Evolutionary conservation across 2,797 vertebrate genomes (phyloP).

Genomic region (Acipenser oxyrinchus): DNA sequence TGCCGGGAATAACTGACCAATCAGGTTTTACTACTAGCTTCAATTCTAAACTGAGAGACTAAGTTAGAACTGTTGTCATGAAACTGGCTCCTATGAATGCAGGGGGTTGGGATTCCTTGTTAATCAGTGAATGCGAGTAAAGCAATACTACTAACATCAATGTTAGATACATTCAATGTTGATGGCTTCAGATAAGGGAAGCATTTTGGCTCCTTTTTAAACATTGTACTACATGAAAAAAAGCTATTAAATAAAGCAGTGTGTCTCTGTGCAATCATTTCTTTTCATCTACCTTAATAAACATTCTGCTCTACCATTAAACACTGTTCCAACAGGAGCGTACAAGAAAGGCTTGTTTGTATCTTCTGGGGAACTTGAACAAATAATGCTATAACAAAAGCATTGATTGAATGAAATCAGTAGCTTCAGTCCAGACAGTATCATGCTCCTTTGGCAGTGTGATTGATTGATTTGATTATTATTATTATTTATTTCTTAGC

Average conservation of each 20-base stretch:
- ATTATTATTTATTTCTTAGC: too few relatives aligned
- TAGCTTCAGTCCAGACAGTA: slow-evolving; percentile 29
- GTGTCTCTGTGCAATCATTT: slow-evolving; percentile 51
- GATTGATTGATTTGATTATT: slow-evolving; percentile 52
- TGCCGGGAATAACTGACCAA: too few relatives aligned
- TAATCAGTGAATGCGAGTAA: background rate
- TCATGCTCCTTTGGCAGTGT: slow-evolving; percentile 32
- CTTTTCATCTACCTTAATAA: slow-evolving; percentile 41
- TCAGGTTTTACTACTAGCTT: too few relatives aligned
- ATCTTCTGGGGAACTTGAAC: slow-evolving; percentile 36
- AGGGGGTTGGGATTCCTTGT: background rate
- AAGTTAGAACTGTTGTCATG: too few relatives aligned
- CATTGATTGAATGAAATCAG: slow-evolving; percentile 66
- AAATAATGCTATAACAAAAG: slow-evolving; percentile 29
- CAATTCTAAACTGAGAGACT: too few relatives aligned
- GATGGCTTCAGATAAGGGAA: background rate
- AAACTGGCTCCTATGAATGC: too few relatives aligned
- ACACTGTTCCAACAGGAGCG: slow-evolving; percentile 34
- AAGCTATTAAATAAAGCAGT: slow-evolving; percentile 36
- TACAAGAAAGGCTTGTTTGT: slow-evolving; percentile 20
- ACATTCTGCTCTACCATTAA: slow-evolving; percentile 48
- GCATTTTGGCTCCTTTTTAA: slow-evolving; percentile 32
- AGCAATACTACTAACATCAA: background rate
- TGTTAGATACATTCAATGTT: background rate
- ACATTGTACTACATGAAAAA: slow-evolving; percentile 33